Evolutionary conservation across 1,140 invertebrate genomes (phyloP), one percentile per base, ranked within the genome.

Genomic region (Drosophila tristis): DNA sequence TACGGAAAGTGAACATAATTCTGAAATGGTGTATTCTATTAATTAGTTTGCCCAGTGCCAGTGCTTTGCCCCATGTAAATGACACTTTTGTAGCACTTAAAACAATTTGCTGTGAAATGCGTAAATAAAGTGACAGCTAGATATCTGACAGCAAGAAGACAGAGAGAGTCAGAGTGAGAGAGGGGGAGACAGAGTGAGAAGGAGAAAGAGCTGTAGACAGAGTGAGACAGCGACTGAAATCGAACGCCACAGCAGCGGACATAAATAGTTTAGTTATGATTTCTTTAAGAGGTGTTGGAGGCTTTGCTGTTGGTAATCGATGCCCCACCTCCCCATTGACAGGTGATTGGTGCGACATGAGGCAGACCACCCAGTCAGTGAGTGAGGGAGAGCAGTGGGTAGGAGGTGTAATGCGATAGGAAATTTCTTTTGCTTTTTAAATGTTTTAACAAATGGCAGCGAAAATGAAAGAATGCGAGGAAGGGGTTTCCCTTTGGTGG

Each of bases 51-150:
- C 47, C 63, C 29, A 50, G 62, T 49, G 35, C 35, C 11, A 11
- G 8, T 39, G 49, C 23, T 8, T 31, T 7, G 29, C 7, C 29
- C 55, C 54, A 42, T 75, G 78, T 58, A 67, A 64, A 76, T 62
- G 74, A 82, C 78, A 82, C 70, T 76, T 72, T 68, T 72, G 56
- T 51, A 87, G 71, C 82, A 87, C 82, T 86, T 86, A 86, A 82
- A 78, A 57, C 82, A 87, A 87, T 87, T 87, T 82, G 53, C 66
- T 61, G 57, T 43, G 53, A 71, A 70, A 77, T 73, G 80, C 80
- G 63, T 77, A 85, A 82, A 70, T 66, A 82, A 72, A 67, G 58
- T 84, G 80, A 76, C 80, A 77, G 61, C 31, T 42, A 23, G 62
- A 39, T 39, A 39, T 39, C 43, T 89, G 82, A 87, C 82, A 82